A percentile compares a stretch with the other conserved stretches of the same genome.
Conservation (phyloP, 2,888 invertebrate species). For the Antitype chi region DNA sequence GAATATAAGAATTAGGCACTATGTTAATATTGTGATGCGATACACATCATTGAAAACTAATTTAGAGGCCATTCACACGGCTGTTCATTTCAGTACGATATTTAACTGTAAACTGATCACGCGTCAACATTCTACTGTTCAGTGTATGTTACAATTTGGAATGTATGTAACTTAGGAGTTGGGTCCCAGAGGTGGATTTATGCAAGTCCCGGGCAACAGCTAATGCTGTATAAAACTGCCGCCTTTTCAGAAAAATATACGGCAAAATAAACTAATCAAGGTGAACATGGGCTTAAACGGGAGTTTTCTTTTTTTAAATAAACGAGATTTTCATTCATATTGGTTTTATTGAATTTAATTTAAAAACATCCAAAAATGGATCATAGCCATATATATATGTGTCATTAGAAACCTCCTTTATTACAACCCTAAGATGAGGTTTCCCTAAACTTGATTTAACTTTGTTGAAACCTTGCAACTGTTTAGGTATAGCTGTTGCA, state of each 20-base stretch:
- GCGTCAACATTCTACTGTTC: neutral
- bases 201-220: neutral
- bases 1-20: neutral
- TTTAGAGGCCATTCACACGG: neutral
- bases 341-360: constrained; percentile 77
- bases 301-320: constrained; percentile 29
- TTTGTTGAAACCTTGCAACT: constrained; percentile 71
- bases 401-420: constrained; percentile 60
- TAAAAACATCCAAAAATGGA: constrained; percentile 79
- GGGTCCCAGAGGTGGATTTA: neutral
- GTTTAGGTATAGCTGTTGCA: constrained; percentile 64
- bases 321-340: constrained; percentile 25
- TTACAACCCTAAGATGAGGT: constrained; percentile 70
- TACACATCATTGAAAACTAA: neutral
- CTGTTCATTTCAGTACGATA: neutral
- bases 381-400: constrained; percentile 71
- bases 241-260: neutral
- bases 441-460: constrained; percentile 70
- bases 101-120: neutral
- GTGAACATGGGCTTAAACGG: neutral
- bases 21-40: constrained; percentile 19
- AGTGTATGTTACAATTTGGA: neutral
- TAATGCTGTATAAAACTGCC: neutral
- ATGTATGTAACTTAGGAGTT: neutral
- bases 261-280: neutral